Conservation (phyloP, 2,113 vertebrate genomes). For the Garra rufa region DNA sequence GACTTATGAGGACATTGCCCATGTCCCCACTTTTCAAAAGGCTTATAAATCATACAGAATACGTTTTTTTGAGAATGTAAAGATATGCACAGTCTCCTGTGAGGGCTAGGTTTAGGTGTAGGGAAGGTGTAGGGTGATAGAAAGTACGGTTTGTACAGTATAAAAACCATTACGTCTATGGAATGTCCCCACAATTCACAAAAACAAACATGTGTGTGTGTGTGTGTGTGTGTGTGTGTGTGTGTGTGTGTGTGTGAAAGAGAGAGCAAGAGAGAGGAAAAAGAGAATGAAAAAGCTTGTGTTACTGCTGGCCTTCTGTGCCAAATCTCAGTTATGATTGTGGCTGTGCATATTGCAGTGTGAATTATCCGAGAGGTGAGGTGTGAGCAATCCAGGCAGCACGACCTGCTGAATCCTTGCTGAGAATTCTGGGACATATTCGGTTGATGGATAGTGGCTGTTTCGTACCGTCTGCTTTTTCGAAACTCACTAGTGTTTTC, state of each 20-base stretch:
- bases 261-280: background rate
- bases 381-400: constrained; percentile 5
- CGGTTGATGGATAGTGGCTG: background rate
- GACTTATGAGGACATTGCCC: too few relatives aligned
- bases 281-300: background rate
- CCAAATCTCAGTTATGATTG: constrained; percentile 14
- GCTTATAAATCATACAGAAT: too few relatives aligned
- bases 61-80: too few relatives aligned
- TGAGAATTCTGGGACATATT: constrained; percentile 10
- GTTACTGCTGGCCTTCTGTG: constrained; percentile 11
- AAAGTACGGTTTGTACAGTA: too few relatives aligned
- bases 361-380: constrained; percentile 14
- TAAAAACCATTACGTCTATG: too few relatives aligned
- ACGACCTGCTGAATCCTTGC: background rate
- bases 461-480: background rate
- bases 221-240: constrained; percentile 9
- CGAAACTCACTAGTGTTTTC: background rate
- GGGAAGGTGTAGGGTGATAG: too few relatives aligned
- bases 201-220: too few relatives aligned
- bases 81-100: too few relatives aligned
- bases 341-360: constrained; percentile 24
- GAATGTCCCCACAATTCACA: too few relatives aligned
- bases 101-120: too few relatives aligned
- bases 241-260: background rate
- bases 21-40: too few relatives aligned